Conservation (phyloP, 2,888 invertebrate species). For the Nomada ruficornis region DNA sequence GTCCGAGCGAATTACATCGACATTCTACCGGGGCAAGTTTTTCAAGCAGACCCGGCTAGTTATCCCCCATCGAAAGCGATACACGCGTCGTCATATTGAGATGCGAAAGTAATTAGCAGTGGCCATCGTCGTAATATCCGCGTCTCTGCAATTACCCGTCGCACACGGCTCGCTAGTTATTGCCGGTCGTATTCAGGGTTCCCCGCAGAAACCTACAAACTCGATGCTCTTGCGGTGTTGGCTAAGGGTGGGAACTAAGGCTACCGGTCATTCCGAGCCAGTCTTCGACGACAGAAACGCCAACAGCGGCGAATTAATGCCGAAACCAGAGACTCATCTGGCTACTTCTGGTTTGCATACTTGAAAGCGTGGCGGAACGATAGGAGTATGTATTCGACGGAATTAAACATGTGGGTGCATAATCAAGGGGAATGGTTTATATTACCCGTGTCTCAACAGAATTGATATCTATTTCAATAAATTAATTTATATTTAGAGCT, state of each 20-base stretch:
- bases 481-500: not conserved
- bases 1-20: not conserved
- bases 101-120: constrained; percentile 64
- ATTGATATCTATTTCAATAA: not conserved
- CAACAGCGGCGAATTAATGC: constrained; percentile 35
- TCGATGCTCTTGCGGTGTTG: constrained; percentile 67
- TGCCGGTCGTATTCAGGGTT: constrained; percentile 65
- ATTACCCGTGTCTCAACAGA: not conserved
- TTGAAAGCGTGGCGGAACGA: not conserved
- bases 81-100: constrained; percentile 1
- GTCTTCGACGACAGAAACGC: constrained; percentile 32
- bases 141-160: constrained; percentile 60
- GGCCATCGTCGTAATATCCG: constrained; percentile 51
- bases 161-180: constrained; percentile 52
- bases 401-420: not conserved
- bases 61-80: constrained; percentile 33
- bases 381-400: too few species aligned
- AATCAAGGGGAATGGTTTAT: not conserved
- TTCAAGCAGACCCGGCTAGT: not conserved
- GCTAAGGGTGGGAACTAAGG: constrained; percentile 43
- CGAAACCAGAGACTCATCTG: constrained; percentile 23
- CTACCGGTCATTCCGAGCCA: constrained; percentile 58
- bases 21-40: constrained; percentile 5
- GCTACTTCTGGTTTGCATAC: constrained; percentile 1
- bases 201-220: constrained; percentile 69